A percentile compares a stretch with the other conserved stretches of the same genome.
Evolutionary conservation across 2,113 vertebrate species (phyloP).

Genomic region (Amazona guildingii): DNA sequence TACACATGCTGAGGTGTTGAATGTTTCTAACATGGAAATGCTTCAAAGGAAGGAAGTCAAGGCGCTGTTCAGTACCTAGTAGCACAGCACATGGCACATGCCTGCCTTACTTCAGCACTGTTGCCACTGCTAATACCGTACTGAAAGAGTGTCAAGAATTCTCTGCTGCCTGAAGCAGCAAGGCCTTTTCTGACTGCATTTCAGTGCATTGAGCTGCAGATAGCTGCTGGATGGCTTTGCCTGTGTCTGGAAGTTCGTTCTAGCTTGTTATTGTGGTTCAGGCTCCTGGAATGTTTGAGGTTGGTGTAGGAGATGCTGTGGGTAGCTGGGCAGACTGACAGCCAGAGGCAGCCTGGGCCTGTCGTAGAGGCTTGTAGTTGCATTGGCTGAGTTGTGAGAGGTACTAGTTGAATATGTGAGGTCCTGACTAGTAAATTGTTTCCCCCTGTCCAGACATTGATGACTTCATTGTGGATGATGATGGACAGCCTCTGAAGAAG

Average conservation of each 20-base stretch:
- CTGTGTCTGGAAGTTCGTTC: not conserved
- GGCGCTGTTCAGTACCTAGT: not conserved
- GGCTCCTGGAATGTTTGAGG: not conserved
- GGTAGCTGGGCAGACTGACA: not conserved
- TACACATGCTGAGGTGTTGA: not conserved
- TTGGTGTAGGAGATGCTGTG: not conserved
- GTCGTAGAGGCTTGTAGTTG: not conserved
- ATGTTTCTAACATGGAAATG: not conserved
- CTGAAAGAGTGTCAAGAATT: not conserved
- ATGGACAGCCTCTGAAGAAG: conserved; percentile 95
- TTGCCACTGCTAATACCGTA: not conserved
- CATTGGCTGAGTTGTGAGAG: not conserved
- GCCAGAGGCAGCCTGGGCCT: not conserved
- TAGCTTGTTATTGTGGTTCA: not conserved
- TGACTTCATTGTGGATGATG: conserved; percentile 97
- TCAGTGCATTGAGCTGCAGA: not conserved
- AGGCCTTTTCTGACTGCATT: not conserved
- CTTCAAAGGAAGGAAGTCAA: not conserved
- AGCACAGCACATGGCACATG: accelerated
- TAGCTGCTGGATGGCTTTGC: not conserved
- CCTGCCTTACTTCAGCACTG: not conserved
- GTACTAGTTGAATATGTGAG: not conserved
- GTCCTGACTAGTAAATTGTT: not conserved
- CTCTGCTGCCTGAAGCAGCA: not conserved
- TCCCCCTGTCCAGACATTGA: conserved; percentile 84